Evolutionary conservation across 2,113 vertebrate species (phyloP).

Genomic region (Acrocephalus arundinaceus): DNA sequence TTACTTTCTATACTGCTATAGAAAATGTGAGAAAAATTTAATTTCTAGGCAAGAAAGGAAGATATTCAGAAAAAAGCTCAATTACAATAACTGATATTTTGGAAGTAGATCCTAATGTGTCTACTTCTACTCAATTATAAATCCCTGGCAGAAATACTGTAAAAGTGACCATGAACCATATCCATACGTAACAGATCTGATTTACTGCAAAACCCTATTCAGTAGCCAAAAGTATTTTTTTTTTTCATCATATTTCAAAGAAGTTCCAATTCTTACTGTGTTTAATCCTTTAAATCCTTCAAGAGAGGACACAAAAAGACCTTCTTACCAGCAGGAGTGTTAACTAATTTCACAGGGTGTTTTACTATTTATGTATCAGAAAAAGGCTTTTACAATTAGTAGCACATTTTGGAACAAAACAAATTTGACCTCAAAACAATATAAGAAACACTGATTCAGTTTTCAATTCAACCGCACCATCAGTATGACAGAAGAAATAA

Average conservation of each 20-base stretch:
- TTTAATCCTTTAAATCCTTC: not conserved
- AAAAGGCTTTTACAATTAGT: not conserved
- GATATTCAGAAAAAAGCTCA: not conserved
- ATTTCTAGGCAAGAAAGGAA: not conserved
- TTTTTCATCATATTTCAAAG: not conserved
- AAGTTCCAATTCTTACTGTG: not conserved
- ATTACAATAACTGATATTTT: not conserved
- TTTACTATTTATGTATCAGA: not conserved
- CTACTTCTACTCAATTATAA: not conserved
- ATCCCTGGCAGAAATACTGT: not conserved
- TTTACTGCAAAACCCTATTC: not conserved
- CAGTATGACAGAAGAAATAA: not conserved
- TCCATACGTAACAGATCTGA: rapidly evolving
- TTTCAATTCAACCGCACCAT: not conserved
- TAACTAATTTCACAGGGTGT: not conserved
- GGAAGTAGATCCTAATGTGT: not conserved
- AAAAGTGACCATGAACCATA: not conserved
- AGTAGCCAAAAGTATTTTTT: not conserved
- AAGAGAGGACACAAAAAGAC: not conserved
- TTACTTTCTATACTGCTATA: not conserved
- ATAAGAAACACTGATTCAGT: not conserved
- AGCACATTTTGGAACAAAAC: not conserved
- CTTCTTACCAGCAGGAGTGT: not conserved
- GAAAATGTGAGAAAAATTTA: not conserved
- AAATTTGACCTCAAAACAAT: not conserved